Evolutionary conservation across 2,888 invertebrate species (phyloP).

Genomic region (Cerastoderma edule): DNA sequence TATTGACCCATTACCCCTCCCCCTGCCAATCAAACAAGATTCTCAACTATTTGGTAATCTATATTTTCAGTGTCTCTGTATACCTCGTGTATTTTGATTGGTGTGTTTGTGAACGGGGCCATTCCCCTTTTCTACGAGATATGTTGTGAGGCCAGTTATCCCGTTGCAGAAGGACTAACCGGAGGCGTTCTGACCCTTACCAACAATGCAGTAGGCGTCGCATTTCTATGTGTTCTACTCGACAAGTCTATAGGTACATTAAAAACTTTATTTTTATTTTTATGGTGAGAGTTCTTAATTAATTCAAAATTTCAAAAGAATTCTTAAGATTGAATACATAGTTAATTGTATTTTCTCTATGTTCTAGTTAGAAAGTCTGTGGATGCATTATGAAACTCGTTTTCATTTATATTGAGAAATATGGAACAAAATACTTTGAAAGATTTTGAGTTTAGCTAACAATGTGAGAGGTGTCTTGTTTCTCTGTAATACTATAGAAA

Average conservation of each 20-base stretch:
- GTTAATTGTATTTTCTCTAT: neutral
- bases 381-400: neutral
- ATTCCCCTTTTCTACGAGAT: constrained; percentile 77
- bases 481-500: too few relatives aligned
- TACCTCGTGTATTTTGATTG: constrained; percentile 66
- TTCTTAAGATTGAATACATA: neutral
- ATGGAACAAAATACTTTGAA: too few relatives aligned
- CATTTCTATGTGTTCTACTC: constrained; percentile 73
- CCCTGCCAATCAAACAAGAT: too few relatives aligned
- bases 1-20: too few relatives aligned
- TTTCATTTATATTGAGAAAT: too few relatives aligned
- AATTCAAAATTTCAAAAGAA: neutral
- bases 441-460: too few relatives aligned
- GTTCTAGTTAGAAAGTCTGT: neutral
- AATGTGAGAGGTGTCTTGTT: too few relatives aligned
- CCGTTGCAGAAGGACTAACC: constrained; percentile 76
- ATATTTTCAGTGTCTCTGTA: constrained; percentile 70
- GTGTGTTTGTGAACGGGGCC: constrained; percentile 68
- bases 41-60: neutral
- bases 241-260: constrained; percentile 70
- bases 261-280: neutral
- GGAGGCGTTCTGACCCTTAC: constrained; percentile 73
- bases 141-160: constrained; percentile 76
- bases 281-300: neutral
- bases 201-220: constrained; percentile 73